Conservation (phyloP, 2,888 invertebrate genomes). For the Calliphora vomitoria region DNA sequence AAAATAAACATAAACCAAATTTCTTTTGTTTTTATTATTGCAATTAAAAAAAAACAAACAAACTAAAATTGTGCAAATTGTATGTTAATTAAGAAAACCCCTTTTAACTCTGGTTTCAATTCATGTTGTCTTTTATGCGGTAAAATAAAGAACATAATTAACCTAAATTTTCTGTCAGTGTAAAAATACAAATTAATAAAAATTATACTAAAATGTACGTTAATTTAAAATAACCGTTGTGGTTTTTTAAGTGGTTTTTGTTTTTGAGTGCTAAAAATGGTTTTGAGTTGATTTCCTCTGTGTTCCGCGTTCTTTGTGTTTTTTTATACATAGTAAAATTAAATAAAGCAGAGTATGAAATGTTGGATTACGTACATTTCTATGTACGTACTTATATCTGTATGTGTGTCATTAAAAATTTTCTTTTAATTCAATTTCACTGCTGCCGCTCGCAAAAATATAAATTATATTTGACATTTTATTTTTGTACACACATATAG, state of each 20-base stretch:
- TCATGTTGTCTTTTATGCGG: constrained; percentile 13
- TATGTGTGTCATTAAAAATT: neutral
- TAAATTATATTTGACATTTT: constrained; percentile 1
- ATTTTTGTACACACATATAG: neutral
- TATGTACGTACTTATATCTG: neutral
- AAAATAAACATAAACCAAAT: neutral
- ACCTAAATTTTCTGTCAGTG: constrained; percentile 16
- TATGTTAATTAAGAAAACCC: neutral
- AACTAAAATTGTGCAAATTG: neutral
- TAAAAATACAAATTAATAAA: neutral
- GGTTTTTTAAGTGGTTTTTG: neutral
- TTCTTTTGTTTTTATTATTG: neutral
- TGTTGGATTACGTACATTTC: neutral
- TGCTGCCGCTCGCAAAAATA: neutral
- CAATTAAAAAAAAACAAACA: neutral
- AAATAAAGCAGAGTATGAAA: no score
- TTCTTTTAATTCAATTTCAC: neutral
- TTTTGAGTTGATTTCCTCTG: neutral
- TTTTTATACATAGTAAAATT: no score
- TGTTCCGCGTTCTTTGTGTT: neutral
- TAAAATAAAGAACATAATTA: constrained; percentile 33
- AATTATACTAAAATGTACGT: neutral
- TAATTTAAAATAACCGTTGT: neutral
- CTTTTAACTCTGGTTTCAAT: neutral
- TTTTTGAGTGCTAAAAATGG: neutral